Evolutionary conservation across 2,888 invertebrate genomes (phyloP).

Genomic region (Trachelus troglodyta): DNA sequence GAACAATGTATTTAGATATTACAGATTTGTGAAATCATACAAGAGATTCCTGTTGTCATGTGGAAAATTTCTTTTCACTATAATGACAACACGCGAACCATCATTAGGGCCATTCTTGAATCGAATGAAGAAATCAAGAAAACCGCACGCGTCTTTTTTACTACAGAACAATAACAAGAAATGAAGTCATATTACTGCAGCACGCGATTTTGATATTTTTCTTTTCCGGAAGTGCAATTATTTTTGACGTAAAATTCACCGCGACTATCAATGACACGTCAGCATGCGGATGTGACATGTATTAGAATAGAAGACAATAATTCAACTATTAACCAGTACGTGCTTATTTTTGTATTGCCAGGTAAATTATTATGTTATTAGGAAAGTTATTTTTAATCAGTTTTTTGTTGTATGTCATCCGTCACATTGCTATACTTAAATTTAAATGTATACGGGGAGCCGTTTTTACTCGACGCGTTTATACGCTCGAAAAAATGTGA

Average conservation of each 20-base stretch:
- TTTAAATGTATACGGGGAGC: not conserved
- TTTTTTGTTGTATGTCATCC: not conserved
- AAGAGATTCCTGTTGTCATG: not conserved
- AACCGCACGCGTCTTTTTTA: not conserved
- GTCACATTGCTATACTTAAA: not conserved
- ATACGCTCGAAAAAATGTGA: not conserved
- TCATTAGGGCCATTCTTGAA: not conserved
- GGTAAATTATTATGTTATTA: not conserved
- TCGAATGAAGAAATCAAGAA: not conserved
- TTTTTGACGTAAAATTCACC: not conserved
- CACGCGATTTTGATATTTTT: conserved; percentile 1
- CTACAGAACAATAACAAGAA: not conserved
- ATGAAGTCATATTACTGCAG: not conserved
- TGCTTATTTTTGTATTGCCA: not conserved
- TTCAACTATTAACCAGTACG: not conserved
- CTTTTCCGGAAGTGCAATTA: not conserved
- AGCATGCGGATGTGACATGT: not conserved
- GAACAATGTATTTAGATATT: not conserved
- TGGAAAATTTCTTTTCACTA: not conserved
- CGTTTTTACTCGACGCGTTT: not conserved
- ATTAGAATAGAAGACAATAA: not conserved
- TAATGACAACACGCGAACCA: not conserved
- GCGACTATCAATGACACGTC: not conserved
- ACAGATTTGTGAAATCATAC: not conserved
- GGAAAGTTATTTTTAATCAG: not conserved